Evolutionary conservation across 1,140 invertebrate species (phyloP).

Genomic region (Lucilia sericata): DNA sequence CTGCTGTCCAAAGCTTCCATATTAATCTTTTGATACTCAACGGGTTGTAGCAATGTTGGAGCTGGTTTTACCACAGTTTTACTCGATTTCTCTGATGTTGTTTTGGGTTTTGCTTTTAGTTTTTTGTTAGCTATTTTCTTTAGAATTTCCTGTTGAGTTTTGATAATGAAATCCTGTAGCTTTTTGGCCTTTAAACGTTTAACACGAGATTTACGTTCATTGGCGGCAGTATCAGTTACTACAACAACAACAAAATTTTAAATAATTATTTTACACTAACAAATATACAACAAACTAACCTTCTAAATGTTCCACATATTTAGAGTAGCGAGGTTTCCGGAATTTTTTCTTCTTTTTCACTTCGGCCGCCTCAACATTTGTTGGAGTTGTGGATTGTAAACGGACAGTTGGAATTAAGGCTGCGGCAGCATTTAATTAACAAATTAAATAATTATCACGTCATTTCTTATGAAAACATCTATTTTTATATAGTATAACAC

Average conservation of each 20-base stretch:
- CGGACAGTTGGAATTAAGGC: neutral
- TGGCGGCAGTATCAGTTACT: conserved; percentile 74
- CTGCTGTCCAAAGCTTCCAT: conserved; percentile 57
- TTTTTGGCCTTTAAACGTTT: conserved; percentile 74
- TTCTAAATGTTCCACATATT: conserved; percentile 64
- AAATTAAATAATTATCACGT: neutral
- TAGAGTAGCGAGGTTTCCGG: conserved; percentile 60
- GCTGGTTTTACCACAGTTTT: conserved; percentile 48
- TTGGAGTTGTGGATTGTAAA: conserved; percentile 39
- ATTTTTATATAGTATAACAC: neutral
- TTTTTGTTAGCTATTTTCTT: conserved; percentile 53
- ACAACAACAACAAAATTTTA: conserved; percentile 49
- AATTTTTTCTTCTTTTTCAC: conserved; percentile 58
- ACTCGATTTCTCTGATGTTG: conserved; percentile 60
- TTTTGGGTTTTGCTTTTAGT: conserved; percentile 57
- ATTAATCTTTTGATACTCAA: conserved; percentile 61
- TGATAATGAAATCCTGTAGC: conserved; percentile 73
- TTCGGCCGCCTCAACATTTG: conserved; percentile 13
- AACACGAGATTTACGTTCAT: conserved; percentile 74
- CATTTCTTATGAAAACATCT: neutral
- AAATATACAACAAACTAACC: conserved; percentile 48
- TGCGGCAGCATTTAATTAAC: neutral
- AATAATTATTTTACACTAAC: too few species aligned
- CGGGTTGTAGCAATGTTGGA: conserved; percentile 51
- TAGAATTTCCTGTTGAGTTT: conserved; percentile 69